Evolutionary conservation across 2,888 invertebrate genomes (phyloP).

Genomic region (Megamerina dolium): DNA sequence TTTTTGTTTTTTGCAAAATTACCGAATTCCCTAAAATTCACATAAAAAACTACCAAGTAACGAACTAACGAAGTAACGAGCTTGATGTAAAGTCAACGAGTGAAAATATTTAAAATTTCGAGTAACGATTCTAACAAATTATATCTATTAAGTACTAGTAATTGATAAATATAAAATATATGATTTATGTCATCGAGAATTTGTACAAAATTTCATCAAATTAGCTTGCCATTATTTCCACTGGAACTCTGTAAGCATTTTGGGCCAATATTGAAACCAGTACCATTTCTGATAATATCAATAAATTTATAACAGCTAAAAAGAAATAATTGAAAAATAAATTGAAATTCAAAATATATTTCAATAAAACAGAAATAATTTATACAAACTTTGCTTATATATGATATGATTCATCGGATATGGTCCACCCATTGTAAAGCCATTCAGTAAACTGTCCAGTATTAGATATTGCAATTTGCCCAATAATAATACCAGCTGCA

Average conservation of each 20-base stretch:
- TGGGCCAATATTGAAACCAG: conserved; percentile 42
- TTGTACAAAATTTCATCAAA: no score
- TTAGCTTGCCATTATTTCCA: conserved; percentile 21
- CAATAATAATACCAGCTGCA: conserved; percentile 42
- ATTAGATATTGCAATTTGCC: conserved; percentile 44
- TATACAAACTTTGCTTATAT: conserved; percentile 41
- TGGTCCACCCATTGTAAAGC: conserved; percentile 32
- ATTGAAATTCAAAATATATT: neutral
- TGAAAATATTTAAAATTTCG: no score
- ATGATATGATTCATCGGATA: conserved; percentile 45
- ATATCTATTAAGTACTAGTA: no score
- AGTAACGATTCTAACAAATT: no score
- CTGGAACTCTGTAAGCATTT: conserved; percentile 39
- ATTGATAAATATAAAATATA: no score
- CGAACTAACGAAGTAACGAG: no score
- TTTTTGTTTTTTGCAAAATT: no score
- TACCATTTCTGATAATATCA: conserved; percentile 44
- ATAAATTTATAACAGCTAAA: conserved; percentile 41
- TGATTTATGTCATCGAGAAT: no score
- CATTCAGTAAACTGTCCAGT: conserved; percentile 35
- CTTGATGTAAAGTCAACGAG: no score
- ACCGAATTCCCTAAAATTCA: no score
- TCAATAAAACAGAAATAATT: neutral
- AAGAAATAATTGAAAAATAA: conserved; percentile 5
- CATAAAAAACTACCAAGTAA: no score